These are phyloP conservation scores for Drosophila ohnishii DNA, from an alignment of 1,140 invertebrate genomes.

Conservation along the genomic window DNA sequence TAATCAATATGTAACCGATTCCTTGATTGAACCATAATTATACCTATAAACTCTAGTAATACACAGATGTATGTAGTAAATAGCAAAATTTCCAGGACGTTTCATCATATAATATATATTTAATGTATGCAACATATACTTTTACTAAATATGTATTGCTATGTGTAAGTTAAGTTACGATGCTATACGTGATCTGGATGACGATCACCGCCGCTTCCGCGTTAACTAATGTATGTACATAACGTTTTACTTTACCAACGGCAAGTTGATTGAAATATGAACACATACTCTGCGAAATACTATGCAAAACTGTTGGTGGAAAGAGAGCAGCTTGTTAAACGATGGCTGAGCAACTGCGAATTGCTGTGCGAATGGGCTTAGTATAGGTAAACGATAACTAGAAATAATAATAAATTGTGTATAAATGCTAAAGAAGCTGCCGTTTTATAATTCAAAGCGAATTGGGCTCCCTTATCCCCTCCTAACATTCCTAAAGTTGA, in stretches of 20 bases:
- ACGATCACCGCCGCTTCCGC: constrained; percentile 58
- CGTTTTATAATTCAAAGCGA: not conserved
- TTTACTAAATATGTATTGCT: constrained; percentile 53
- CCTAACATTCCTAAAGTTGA: not conserved
- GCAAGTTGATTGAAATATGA: constrained; percentile 51
- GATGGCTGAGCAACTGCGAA: constrained; percentile 41
- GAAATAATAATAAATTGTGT: constrained; percentile 58
- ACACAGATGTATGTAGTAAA: constrained; percentile 55
- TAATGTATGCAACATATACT: constrained; percentile 58
- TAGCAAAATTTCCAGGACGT: constrained; percentile 67
- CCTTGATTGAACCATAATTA: constrained; percentile 43
- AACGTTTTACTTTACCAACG: constrained; percentile 64
- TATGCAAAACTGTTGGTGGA: constrained; percentile 42
- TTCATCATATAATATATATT: constrained; percentile 45
- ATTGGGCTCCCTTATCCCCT: not conserved
- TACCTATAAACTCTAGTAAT: constrained; percentile 45
- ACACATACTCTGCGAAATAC: constrained; percentile 38
- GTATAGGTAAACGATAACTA: constrained; percentile 51
- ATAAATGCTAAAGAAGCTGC: constrained; percentile 22
- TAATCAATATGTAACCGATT: constrained; percentile 51
- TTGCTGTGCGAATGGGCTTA: constrained; percentile 54
- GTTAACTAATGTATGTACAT: constrained; percentile 72
- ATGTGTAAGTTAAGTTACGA: constrained; percentile 54
- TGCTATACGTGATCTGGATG: constrained; percentile 49
- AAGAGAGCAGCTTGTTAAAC: constrained; percentile 52